Percentiles rank a stretch among this genome's conserved stretches.
Evolutionary conservation across 64 coral and sea anemone species (phyloP).

Genomic region (Porites australiensis): DNA sequence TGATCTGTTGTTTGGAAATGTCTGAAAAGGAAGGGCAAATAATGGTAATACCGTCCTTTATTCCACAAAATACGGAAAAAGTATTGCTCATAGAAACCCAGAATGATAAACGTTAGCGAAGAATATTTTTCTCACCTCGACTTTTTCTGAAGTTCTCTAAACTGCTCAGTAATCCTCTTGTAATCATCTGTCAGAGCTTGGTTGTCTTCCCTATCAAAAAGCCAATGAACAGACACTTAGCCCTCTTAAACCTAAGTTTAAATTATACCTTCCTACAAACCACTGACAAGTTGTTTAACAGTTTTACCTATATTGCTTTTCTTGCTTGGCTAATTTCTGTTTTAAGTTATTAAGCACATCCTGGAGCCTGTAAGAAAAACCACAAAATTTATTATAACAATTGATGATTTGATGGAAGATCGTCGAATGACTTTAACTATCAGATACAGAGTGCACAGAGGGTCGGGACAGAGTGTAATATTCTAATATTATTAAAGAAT

Average conservation of each 20-base stretch:
- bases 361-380: conserved; percentile 73
- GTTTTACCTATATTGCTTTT: conserved; percentile 93
- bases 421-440: too few species aligned
- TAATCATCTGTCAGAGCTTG: conserved; percentile 97
- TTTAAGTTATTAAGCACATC: conserved; percentile 98
- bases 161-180: conserved; percentile 98
- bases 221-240: background rate
- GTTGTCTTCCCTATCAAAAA: conserved; percentile 90
- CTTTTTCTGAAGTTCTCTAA: conserved; percentile 97
- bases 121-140: conserved; percentile 72
- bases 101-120: too few species aligned
- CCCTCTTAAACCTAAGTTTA: background rate
- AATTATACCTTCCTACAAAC: background rate
- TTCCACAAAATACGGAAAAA: too few species aligned
- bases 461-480: background rate
- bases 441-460: too few species aligned
- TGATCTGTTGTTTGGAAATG: conserved; percentile 96
- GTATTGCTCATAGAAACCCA: too few species aligned
- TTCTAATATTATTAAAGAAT: background rate
- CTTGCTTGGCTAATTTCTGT: conserved; percentile 95
- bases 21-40: conserved; percentile 31
- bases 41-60: too few species aligned
- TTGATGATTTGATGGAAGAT: too few species aligned
- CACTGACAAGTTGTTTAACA: background rate
- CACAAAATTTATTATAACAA: too few species aligned